phyloP scores from a whole-genome alignment of 1,140 invertebrate species.

The Solenopsis invicta region DNA sequence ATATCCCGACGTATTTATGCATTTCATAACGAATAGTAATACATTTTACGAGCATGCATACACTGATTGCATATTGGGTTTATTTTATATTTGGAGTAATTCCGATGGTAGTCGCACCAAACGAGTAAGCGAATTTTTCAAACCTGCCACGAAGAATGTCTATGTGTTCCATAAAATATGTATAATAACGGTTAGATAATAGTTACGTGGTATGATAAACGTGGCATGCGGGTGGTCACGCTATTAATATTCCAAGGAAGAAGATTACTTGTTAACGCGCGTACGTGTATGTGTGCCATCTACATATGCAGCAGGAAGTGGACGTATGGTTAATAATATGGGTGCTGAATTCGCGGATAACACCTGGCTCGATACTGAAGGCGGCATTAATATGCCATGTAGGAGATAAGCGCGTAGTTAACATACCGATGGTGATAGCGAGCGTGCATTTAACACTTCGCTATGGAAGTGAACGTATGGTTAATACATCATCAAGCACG shows the following conservation, averaged over 20 bases:
- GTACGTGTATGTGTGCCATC: neutral
- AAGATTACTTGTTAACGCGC: conserved; percentile 15
- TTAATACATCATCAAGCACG: conserved; percentile 45
- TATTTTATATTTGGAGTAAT: neutral
- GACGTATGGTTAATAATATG: conserved; percentile 51
- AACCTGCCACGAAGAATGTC: neutral
- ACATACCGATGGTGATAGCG: conserved; percentile 50
- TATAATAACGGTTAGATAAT: conserved; percentile 3
- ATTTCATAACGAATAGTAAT: neutral
- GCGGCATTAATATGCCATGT: conserved; percentile 59
- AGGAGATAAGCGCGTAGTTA: conserved; percentile 63
- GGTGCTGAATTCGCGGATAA: conserved; percentile 55
- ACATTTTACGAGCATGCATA: neutral
- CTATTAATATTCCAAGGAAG: conserved; percentile 37
- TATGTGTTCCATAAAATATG: neutral
- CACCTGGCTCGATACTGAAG: conserved; percentile 52
- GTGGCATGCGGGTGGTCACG: neutral
- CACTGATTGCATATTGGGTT: neutral
- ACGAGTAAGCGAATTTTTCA: neutral
- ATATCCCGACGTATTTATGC: neutral
- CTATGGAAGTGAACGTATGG: conserved; percentile 22
- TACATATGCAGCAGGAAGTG: conserved; percentile 20
- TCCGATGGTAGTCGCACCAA: neutral
- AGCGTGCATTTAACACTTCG: conserved; percentile 55
- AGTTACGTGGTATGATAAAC: conserved; percentile 12